Evolutionary conservation across 2,888 invertebrate genomes (phyloP).

Genomic region (Acholoe squamosa): DNA sequence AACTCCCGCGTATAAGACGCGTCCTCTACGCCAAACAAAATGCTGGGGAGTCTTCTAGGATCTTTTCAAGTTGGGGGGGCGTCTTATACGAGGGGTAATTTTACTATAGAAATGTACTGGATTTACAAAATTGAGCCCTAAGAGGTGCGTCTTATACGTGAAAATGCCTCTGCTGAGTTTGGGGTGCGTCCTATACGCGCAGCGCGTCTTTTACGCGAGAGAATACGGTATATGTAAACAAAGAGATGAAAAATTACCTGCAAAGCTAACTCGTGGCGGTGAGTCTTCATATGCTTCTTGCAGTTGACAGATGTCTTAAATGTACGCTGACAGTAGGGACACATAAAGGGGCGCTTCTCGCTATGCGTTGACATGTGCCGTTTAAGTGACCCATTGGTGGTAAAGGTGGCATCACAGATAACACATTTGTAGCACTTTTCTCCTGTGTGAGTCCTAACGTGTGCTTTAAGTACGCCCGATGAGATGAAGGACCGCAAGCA

Average conservation of each 20-base stretch:
- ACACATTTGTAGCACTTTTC: conserved; percentile 86
- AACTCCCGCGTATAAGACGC: too few species aligned
- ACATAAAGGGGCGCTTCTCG: conserved; percentile 83
- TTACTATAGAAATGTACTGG: too few species aligned
- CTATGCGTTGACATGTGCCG: conserved; percentile 91
- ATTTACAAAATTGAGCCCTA: too few species aligned
- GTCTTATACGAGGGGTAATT: too few species aligned
- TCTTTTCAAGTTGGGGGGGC: too few species aligned
- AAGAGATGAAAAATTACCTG: conserved; percentile 75
- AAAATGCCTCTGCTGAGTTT: too few species aligned
- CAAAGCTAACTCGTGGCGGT: conserved; percentile 85
- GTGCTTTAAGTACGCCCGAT: conserved; percentile 86
- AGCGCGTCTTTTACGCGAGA: too few species aligned
- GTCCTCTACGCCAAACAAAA: too few species aligned
- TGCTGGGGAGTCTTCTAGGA: too few species aligned
- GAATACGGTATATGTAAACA: neutral
- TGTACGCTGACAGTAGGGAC: conserved; percentile 86
- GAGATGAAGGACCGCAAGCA: conserved; percentile 85
- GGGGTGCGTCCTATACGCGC: too few species aligned
- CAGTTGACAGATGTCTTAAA: conserved; percentile 87
- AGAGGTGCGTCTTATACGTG: too few species aligned
- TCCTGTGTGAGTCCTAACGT: conserved; percentile 85
- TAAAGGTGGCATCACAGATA: conserved; percentile 87
- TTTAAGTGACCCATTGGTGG: conserved; percentile 88
- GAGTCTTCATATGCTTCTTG: conserved; percentile 87